A percentile compares a stretch with the other conserved stretches of the same genome.
These are phyloP conservation scores for Tamandua tetradactyla DNA, from an alignment of 2,797 vertebrate species.

Conservation along the genomic window DNA sequence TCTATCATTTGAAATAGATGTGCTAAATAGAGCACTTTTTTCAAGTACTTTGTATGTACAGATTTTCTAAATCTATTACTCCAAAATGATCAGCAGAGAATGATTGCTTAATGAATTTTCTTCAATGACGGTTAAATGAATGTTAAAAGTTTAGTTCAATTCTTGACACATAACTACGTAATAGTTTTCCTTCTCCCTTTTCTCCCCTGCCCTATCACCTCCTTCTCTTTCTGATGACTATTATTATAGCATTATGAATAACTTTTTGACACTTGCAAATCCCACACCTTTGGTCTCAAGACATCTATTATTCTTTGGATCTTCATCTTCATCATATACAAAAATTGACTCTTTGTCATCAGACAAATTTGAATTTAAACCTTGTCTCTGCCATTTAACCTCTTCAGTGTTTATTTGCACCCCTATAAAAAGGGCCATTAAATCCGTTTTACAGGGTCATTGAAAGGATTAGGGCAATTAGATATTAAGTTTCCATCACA, in stretches of 20 bases:
- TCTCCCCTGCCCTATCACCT: background rate
- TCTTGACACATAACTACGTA: background rate
- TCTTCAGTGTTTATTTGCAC: background rate
- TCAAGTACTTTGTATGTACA: background rate
- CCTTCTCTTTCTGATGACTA: background rate
- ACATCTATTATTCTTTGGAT: background rate
- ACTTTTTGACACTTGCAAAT: background rate
- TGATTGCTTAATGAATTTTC: background rate
- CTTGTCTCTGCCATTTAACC: background rate
- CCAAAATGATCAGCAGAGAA: background rate
- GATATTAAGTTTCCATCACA: background rate
- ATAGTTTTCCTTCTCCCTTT: background rate
- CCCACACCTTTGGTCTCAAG: background rate
- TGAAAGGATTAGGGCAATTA: background rate
- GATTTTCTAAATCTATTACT: background rate
- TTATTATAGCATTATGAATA: background rate
- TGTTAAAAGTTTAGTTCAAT: background rate
- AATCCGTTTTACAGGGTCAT: background rate
- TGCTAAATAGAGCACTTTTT: background rate
- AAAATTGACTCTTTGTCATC: background rate
- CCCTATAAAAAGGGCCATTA: background rate
- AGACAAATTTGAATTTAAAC: background rate
- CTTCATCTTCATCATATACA: background rate
- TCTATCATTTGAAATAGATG: background rate
- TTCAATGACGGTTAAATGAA: background rate